Percentiles rank a stretch among this genome's conserved stretches.
Evolutionary conservation across 2,888 invertebrate species (phyloP).

Genomic region (Limnephilus marmoratus): DNA sequence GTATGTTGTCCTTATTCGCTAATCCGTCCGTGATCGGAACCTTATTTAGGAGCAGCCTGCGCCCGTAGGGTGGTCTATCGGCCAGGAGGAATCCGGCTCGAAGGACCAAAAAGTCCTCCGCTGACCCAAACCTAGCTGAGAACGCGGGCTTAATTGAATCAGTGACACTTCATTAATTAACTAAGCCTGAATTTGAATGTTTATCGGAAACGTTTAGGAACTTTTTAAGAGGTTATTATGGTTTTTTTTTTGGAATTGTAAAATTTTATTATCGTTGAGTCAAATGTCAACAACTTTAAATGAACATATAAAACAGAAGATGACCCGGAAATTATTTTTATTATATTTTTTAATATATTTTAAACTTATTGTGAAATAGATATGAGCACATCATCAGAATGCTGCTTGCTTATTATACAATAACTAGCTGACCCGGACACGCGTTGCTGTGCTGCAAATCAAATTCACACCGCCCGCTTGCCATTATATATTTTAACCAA

Average conservation of each 20-base stretch:
- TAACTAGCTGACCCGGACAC: no score
- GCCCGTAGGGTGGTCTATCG: slow-evolving; percentile 37
- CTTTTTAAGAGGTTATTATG: not conserved
- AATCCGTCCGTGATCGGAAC: not conserved
- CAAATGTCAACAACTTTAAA: not conserved
- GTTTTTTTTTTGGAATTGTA: not conserved
- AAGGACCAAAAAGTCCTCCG: not conserved
- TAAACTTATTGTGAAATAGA: no score
- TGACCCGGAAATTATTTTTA: no score
- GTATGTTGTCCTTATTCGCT: not conserved
- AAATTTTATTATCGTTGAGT: not conserved
- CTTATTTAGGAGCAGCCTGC: not conserved
- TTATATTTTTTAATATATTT: no score
- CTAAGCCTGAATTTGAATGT: not conserved
- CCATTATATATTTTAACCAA: no score
- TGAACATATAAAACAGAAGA: no score
- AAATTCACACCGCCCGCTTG: no score
- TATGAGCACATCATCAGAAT: no score
- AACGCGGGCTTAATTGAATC: slow-evolving; percentile 48
- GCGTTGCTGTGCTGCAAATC: no score
- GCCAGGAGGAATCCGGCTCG: not conserved
- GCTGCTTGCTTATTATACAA: no score
- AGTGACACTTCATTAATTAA: slow-evolving; percentile 62
- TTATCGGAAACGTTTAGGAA: not conserved
- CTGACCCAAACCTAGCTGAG: not conserved